phyloP scores from a whole-genome alignment of 1,140 invertebrate species.

The Plectus sambesii region DNA sequence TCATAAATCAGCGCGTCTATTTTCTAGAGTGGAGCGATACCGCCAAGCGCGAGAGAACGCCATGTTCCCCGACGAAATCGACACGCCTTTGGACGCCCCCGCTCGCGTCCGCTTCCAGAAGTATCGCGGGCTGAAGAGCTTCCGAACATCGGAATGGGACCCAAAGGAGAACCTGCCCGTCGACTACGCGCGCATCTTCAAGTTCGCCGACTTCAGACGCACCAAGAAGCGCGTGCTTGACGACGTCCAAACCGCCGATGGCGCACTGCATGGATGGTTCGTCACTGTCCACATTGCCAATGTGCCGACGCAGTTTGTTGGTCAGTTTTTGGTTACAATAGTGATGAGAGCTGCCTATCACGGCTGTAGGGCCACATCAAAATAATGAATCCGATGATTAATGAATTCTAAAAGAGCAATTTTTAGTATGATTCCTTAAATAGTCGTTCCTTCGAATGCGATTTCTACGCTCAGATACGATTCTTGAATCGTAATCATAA shows the following conservation, averaged over 20 bases:
- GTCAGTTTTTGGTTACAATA: conserved; percentile 44
- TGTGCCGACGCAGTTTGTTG: conserved; percentile 54
- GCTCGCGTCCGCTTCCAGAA: conserved; percentile 72
- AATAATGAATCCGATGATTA: no score
- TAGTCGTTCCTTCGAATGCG: no score
- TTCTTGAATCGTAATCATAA: no score
- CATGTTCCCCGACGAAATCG: conserved; percentile 92
- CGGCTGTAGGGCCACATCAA: no score
- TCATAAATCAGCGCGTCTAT: not conserved
- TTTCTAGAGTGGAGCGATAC: conserved; percentile 47
- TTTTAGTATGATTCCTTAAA: no score
- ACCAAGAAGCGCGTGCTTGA: conserved; percentile 67
- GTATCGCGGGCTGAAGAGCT: conserved; percentile 86
- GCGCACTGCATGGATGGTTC: conserved; percentile 68
- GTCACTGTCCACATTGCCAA: conserved; percentile 68
- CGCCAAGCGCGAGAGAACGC: conserved; percentile 65
- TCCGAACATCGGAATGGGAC: conserved; percentile 82
- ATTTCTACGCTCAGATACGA: no score
- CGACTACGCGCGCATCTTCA: conserved; percentile 86
- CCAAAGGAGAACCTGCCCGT: conserved; percentile 82
- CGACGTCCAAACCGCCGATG: conserved; percentile 47
- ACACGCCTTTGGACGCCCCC: conserved; percentile 57
- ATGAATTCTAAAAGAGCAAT: no score
- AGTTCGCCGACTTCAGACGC: conserved; percentile 81
- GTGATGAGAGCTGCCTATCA: no score